Evolutionary conservation across 2,113 vertebrate genomes (phyloP).

Genomic region (Crotalus viridis): DNA sequence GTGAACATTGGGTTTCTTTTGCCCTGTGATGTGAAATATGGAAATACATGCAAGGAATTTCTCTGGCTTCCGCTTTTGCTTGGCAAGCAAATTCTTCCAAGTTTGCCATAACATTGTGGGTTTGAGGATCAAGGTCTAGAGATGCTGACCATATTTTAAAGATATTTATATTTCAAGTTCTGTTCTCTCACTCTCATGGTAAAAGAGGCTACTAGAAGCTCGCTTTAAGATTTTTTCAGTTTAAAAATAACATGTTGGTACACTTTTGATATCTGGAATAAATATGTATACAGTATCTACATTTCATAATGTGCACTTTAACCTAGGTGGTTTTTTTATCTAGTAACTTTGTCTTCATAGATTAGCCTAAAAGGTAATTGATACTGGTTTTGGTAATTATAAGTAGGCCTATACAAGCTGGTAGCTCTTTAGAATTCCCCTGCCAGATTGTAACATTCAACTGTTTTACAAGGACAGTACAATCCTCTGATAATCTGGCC

Average conservation of each 20-base stretch:
- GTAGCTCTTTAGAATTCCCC: neutral
- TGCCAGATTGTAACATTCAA: neutral
- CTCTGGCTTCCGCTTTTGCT: neutral
- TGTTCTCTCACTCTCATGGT: neutral
- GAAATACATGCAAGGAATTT: constrained; percentile 20
- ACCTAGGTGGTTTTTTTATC: neutral
- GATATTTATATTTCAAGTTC: neutral
- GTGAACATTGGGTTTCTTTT: constrained; percentile 14
- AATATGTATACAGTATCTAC: neutral
- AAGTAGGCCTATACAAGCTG: neutral
- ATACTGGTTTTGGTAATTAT: neutral
- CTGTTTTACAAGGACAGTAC: neutral
- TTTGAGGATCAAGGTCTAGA: constrained; percentile 30
- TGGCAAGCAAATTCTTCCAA: constrained; percentile 27
- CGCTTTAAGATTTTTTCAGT: neutral
- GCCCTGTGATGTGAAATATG: constrained; percentile 23
- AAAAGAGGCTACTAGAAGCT: neutral
- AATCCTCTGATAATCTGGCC: neutral
- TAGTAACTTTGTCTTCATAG: neutral
- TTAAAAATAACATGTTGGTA: neutral
- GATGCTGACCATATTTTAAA: neutral
- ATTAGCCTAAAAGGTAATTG: neutral
- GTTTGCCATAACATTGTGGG: constrained; percentile 32
- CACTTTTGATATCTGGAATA: neutral
- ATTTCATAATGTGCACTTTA: neutral